These are phyloP conservation scores for Tholera decimalis DNA, from an alignment of 2,888 invertebrate species.

Conservation along the genomic window DNA sequence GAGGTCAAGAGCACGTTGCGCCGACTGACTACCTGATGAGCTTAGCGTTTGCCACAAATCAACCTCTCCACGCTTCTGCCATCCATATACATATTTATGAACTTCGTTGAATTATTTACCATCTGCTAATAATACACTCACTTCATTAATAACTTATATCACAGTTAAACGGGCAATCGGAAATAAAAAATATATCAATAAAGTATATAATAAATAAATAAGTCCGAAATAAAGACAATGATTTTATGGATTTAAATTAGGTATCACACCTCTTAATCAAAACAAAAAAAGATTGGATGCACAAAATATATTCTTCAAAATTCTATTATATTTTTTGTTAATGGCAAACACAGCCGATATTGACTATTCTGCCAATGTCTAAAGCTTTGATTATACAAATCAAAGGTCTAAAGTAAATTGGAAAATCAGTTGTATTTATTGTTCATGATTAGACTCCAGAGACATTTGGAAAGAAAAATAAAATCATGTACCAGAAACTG, in stretches of 20 bases:
- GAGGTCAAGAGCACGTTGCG: constrained; percentile 88
- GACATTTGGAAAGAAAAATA: no score
- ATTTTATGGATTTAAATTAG: constrained; percentile 23
- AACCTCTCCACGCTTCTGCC: constrained; percentile 47
- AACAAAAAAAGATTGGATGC: constrained; percentile 13
- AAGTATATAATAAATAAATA: no score
- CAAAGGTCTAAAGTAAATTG: no score
- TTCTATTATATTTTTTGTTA: no score
- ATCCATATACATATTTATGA: constrained; percentile 51
- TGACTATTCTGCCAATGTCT: no score
- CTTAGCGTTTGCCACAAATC: constrained; percentile 81
- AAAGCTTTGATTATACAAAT: no score
- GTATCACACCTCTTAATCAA: constrained; percentile 14
- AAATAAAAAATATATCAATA: constrained; percentile 34
- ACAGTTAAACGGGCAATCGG: constrained; percentile 13
- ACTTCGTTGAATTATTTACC: constrained; percentile 44
- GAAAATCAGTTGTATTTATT: no score
- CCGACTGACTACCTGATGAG: constrained; percentile 83
- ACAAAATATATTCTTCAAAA: no score
- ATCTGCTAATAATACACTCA: constrained; percentile 21
- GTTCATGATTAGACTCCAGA: no score
- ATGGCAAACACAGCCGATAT: no score
- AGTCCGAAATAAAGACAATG: constrained; percentile 30
- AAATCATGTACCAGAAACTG: no score
- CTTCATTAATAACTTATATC: constrained; percentile 39